Evolutionary conservation across 2,888 invertebrate species (phyloP), one percentile per base, ranked within the genome.

Genomic region (Poecilobothrus nobilitatus): DNA sequence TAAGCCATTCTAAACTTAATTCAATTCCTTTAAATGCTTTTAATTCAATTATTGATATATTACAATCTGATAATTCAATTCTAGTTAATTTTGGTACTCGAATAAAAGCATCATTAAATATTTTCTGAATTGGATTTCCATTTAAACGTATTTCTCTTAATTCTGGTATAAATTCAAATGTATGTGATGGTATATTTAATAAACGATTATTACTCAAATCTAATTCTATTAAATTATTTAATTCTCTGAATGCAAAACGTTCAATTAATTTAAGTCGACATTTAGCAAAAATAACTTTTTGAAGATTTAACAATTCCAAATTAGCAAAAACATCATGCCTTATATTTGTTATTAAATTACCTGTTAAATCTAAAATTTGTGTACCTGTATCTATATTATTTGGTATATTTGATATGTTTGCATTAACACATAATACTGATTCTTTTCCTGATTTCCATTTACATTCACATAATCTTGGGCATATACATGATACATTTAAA

Each of bases 381-480:
- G 92, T 92, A 74, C 90, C 89, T 71, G 88, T 87, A 74, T 91
- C 92, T 71, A 92, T 85, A 72, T 88, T 88, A 66, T 85, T 84
- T 53, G 93, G 93, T 74, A 93, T 87, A 76, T 86, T 84, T 74
- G 88, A 86, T 75, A 92, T 85, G 78, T 90, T 90, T 71, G 90
- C 90, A 79, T 88, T 89, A 75, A 87, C 86, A 83, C 93, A 94
- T 75, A 90, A 84, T 69, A 91, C 92, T 67, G 91, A 90, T 82
- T 92, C 92, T 81, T 93, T 93, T 76, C 92, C 92, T 78, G 89
- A 89, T 80, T 91, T 91, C 93, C 93, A 94, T 83, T 92, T 92
- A 85, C 93, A 93, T 82, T 92, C 91, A 83, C 93, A 94, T 75
- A 88, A 84, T 72, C 86, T 85, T 68, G 91, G 91, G 79, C 91